Percentiles rank a stretch among this genome's conserved stretches.
Evolutionary conservation across 2,113 vertebrate genomes (phyloP).

Genomic region (Alces alces): DNA sequence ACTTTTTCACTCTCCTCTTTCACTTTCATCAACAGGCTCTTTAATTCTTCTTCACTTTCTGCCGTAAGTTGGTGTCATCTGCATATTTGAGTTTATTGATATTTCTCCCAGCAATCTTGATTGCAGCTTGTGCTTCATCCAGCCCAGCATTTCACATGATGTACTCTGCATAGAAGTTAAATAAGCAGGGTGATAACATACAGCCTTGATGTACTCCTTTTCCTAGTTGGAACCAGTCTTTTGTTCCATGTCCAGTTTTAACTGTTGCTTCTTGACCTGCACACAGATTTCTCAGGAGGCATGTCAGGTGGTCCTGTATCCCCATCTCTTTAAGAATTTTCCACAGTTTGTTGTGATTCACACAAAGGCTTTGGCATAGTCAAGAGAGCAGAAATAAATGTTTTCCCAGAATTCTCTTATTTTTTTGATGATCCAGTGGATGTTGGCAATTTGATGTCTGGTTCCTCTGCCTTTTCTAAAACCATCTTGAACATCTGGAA

Average conservation of each 20-base stretch:
- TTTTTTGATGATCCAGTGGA: not conserved
- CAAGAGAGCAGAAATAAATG: not conserved
- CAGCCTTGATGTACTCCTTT: accelerated
- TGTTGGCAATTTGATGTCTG: not conserved
- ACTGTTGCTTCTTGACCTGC: not conserved
- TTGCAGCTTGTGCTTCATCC: not conserved
- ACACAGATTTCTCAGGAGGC: not conserved
- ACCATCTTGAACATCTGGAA: not conserved
- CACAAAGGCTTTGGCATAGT: not conserved
- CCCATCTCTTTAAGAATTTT: not conserved
- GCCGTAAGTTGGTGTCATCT: not conserved
- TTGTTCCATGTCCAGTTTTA: not conserved
- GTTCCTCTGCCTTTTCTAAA: not conserved
- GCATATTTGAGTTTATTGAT: not conserved
- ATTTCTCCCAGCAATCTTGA: not conserved
- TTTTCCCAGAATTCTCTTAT: not conserved
- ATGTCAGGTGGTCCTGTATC: not conserved
- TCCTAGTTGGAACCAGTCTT: not conserved
- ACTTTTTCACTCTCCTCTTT: not conserved
- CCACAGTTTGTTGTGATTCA: not conserved
- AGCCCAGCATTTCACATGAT: not conserved
- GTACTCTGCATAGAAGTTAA: not conserved
- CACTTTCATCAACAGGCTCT: not conserved
- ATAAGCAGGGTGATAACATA: not conserved
- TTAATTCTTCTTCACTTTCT: not conserved